Conservation (phyloP, 2,888 invertebrate genomes). For the Andrena bicolor region DNA sequence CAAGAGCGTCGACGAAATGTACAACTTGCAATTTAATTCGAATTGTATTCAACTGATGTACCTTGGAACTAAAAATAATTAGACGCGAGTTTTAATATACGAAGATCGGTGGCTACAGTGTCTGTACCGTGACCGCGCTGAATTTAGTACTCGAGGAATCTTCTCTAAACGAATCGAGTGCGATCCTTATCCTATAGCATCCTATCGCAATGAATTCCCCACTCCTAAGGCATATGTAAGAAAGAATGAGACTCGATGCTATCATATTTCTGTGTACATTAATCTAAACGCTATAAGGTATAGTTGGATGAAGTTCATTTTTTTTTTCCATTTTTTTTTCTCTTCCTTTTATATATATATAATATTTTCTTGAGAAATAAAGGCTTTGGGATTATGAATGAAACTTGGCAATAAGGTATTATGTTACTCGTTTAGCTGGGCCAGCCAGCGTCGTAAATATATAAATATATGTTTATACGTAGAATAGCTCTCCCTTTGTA, state of each 20-base stretch:
- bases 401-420: slow-evolving; percentile 72
- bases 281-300: slow-evolving; percentile 65
- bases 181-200: slow-evolving; percentile 56
- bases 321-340: slow-evolving; percentile 15
- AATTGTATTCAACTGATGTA: slow-evolving; percentile 69
- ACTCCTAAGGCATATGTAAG: slow-evolving; percentile 45
- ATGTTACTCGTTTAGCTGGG: slow-evolving; percentile 74
- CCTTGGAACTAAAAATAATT: slow-evolving; percentile 71
- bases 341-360: slow-evolving; percentile 1
- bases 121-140: slow-evolving; percentile 30
- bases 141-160: slow-evolving; percentile 45
- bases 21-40: slow-evolving; percentile 22
- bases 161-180: slow-evolving; percentile 47
- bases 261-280: slow-evolving; percentile 60
- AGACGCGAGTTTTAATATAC: slow-evolving; percentile 64
- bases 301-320: slow-evolving; percentile 54
- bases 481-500: slow-evolving; percentile 71
- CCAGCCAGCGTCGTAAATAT: slow-evolving; percentile 78
- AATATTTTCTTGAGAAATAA: slow-evolving; percentile 55
- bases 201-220: slow-evolving; percentile 51
- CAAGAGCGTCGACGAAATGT: slow-evolving; percentile 32
- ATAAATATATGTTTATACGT: slow-evolving; percentile 74
- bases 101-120: slow-evolving; percentile 26
- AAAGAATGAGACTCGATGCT: slow-evolving; percentile 60
- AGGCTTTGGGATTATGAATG: slow-evolving; percentile 67